A percentile compares a stretch with the other conserved stretches of the same genome.
Evolutionary conservation across 2,113 vertebrate species (phyloP).

Genomic region (Dromiciops gliroides): DNA sequence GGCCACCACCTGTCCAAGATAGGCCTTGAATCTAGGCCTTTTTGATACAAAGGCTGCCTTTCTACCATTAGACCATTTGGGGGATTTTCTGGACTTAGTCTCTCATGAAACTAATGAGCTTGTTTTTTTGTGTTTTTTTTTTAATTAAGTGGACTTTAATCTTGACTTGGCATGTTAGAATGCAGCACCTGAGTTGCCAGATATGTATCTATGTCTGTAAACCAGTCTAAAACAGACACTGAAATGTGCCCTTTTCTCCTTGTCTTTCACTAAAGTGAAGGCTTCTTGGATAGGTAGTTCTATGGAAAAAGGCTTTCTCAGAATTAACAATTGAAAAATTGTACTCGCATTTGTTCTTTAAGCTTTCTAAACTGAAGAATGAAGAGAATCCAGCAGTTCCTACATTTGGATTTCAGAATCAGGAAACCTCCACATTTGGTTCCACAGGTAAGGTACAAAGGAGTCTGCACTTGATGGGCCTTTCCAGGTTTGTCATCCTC

Average conservation of each 20-base stretch:
- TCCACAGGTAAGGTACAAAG: constrained; percentile 83
- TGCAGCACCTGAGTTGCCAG: background rate
- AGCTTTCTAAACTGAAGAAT: constrained; percentile 89
- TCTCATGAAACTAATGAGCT: background rate
- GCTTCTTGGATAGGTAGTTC: background rate
- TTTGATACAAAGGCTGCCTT: too few relatives aligned
- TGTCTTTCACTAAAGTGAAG: background rate
- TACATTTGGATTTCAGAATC: constrained; percentile 82
- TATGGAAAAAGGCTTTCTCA: background rate
- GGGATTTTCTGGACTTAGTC: background rate
- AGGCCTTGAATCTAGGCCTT: background rate
- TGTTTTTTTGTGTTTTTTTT: background rate
- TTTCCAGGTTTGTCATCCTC: background rate
- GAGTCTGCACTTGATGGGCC: constrained; percentile 2
- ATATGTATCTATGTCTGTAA: background rate
- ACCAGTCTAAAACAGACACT: background rate
- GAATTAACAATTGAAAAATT: background rate
- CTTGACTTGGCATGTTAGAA: background rate
- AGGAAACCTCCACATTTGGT: constrained; percentile 80
- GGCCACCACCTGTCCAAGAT: background rate
- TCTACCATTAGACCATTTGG: background rate
- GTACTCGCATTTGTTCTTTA: constrained; percentile 27
- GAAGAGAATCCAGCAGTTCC: constrained; percentile 66
- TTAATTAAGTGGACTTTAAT: background rate
- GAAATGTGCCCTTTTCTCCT: background rate